Evolutionary conservation across 2,888 invertebrate genomes (phyloP), one percentile per base, ranked within the genome.

Genomic region (Catotricha subobsoleta): DNA sequence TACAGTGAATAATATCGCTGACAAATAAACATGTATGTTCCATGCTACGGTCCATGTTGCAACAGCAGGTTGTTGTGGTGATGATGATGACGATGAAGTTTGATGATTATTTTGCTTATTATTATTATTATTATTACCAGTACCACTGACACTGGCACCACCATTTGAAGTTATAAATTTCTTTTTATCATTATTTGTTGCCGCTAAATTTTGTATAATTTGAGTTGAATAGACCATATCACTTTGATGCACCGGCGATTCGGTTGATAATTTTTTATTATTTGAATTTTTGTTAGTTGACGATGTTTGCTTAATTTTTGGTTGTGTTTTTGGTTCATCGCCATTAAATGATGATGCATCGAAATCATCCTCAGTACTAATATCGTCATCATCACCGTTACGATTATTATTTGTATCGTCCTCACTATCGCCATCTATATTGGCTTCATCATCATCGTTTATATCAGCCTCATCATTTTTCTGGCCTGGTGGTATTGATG

Each of bases 1-100:
- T 10, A 88, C 66, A 0, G 83, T 79, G 57, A 90, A 92, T 53
- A 86, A 71, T 13, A 80, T 75, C 1, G 88, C 90, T 0, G 83
- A 80, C 30, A 84, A 63, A 63, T 91, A 92, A 5, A 91, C 80
- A 57, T 92, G 91, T 8, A 90, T 73, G 53, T 88, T 83, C 91
- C 90, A 91, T 2, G 86, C 87, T 48, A 84, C 77, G 0, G 80
- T 73, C 79, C 84, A 83, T 1, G 80, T 78, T 1, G 52, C 52
- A 16, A 42, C 46, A 13, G 36, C 27, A 37, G 42, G 30, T 35
- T 38, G 16, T 23, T 7, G 13, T 33, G 7, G 18, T 18, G 18
- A 16, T 33, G n/a, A n/a, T n/a, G n/a, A n/a, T n/a, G n/a, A n/a
- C n/a, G n/a, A n/a, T n/a, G n/a, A n/a, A n/a, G n/a, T n/a, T n/a